Evolutionary conservation across 2,797 vertebrate species (phyloP).

Genomic region (Enteromius trimaculatus): DNA sequence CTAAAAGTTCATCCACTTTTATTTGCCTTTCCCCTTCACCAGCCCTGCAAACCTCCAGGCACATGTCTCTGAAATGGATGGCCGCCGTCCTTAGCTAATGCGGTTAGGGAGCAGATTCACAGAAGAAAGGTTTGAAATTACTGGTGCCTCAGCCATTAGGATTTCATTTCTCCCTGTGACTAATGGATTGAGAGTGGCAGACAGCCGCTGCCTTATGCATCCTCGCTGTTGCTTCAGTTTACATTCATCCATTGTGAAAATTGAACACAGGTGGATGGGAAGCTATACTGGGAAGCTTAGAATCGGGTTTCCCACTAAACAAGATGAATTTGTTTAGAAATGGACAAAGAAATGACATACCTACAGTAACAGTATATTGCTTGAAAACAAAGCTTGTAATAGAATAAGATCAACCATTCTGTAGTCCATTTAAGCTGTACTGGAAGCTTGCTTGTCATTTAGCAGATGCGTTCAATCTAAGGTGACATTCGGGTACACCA

Average conservation of each 20-base stretch:
- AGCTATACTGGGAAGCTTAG: slow-evolving; percentile 5
- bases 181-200: slow-evolving; percentile 59
- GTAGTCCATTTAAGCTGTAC: not conserved
- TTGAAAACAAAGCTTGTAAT: slow-evolving; percentile 12
- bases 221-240: slow-evolving; percentile 7
- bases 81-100: slow-evolving; percentile 59
- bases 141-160: slow-evolving; percentile 48
- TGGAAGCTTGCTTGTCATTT: slow-evolving; percentile 25
- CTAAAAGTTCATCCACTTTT: slow-evolving; percentile 39
- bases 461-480: slow-evolving; percentile 31
- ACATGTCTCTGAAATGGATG: slow-evolving; percentile 47
- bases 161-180: slow-evolving; percentile 48
- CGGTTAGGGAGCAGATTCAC: slow-evolving; percentile 56
- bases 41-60: slow-evolving; percentile 34
- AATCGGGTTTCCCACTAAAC: slow-evolving; percentile 13
- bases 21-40: slow-evolving; percentile 15
- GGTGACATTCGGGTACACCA: slow-evolving; percentile 1
- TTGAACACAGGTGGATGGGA: slow-evolving; percentile 30
- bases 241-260: slow-evolving; percentile 38
- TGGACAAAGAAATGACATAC: slow-evolving; percentile 13
- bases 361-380: not conserved
- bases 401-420: slow-evolving; percentile 16
- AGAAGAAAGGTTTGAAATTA: slow-evolving; percentile 57
- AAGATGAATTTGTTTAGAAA: slow-evolving; percentile 36
- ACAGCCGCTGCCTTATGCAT: slow-evolving; percentile 24